Percentiles rank a stretch among this genome's conserved stretches.
Evolutionary conservation across 2,797 vertebrate genomes (phyloP).

Genomic region (Falco novaeseelandiae): DNA sequence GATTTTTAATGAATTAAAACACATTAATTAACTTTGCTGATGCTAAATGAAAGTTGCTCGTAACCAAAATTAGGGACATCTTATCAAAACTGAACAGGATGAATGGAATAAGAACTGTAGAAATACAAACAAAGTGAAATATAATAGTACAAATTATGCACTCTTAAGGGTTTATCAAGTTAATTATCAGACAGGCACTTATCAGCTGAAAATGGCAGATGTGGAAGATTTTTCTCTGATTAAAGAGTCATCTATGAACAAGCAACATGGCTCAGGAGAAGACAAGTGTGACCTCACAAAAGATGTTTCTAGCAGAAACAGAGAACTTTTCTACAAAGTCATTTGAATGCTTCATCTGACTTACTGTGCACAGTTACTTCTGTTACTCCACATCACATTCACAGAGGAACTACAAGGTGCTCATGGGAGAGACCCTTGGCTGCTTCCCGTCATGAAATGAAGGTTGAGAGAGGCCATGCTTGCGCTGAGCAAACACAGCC

Average conservation of each 20-base stretch:
- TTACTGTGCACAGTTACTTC: not conserved
- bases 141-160: not conserved
- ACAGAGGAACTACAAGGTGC: not conserved
- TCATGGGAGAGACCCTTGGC: not conserved
- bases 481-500: not conserved
- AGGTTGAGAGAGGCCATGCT: not conserved
- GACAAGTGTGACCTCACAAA: not conserved
- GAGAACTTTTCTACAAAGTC: not conserved
- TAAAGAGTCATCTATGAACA: not conserved
- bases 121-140: not conserved
- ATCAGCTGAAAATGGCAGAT: not conserved
- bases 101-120: not conserved
- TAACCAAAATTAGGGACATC: not conserved
- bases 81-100: not conserved
- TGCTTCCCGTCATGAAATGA: accelerated
- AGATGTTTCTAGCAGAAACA: not conserved
- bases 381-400: not conserved
- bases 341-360: not conserved
- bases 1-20: not conserved
- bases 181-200: not conserved
- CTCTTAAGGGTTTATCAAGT: not conserved
- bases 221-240: not conserved
- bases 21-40: not conserved
- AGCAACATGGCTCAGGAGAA: not conserved
- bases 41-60: not conserved